phyloP scores from a whole-genome alignment of 2,113 vertebrate species.

The Antennarius striatus region DNA sequence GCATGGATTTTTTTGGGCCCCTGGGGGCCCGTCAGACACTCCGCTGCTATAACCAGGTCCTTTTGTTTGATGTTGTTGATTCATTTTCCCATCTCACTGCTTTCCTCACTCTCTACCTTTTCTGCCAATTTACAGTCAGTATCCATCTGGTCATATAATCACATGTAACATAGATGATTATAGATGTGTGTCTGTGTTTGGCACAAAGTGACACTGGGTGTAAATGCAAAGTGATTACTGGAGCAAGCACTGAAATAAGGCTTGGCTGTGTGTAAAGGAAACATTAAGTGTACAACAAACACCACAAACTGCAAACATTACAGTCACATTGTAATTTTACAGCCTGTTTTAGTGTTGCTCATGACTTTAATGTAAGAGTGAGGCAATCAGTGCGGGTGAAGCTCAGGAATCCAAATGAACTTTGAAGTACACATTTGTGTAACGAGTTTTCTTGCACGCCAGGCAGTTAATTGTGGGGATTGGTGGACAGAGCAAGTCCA shows the following conservation, averaged over 20 bases:
- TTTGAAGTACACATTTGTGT: constrained; percentile 70
- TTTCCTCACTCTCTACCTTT: constrained; percentile 9
- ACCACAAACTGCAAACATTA: constrained; percentile 69
- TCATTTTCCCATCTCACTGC: constrained; percentile 3
- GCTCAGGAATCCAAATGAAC: constrained; percentile 66
- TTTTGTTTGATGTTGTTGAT: constrained; percentile 12
- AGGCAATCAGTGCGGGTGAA: constrained; percentile 61
- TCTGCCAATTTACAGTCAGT: background rate
- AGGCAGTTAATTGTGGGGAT: constrained; percentile 66
- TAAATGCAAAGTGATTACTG: constrained; percentile 58
- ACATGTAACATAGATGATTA: constrained; percentile 24
- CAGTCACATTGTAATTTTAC: constrained; percentile 70
- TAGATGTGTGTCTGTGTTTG: constrained; percentile 40
- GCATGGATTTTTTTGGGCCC: too few species aligned
- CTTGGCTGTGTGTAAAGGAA: constrained; percentile 67
- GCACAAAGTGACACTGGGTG: constrained; percentile 25
- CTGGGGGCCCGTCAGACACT: constrained; percentile 12
- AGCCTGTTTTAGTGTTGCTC: constrained; percentile 74
- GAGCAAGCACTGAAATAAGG: constrained; percentile 51
- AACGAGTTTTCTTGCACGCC: constrained; percentile 66
- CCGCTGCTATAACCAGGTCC: constrained; percentile 27
- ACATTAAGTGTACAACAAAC: constrained; percentile 71
- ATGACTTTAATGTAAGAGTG: constrained; percentile 72
- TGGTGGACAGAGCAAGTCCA: constrained; percentile 54
- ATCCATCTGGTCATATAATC: constrained; percentile 14